These are phyloP conservation scores for Zaprionus lachaisei DNA, from an alignment of 1,140 invertebrate species.

Conservation along the genomic window DNA sequence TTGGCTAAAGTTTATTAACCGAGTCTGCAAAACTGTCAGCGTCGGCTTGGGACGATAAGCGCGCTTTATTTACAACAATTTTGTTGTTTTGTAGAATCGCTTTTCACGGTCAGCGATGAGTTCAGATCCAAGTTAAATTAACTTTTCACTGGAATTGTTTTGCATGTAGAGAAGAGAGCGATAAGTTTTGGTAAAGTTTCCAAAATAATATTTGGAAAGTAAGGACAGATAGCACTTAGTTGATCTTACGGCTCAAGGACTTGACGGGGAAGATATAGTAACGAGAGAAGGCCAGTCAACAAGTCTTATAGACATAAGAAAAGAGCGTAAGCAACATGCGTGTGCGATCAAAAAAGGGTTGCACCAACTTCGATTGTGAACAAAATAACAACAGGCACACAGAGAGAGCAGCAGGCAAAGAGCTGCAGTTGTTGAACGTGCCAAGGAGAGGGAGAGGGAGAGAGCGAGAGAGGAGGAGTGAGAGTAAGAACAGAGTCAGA, in stretches of 20 bases:
- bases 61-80: conserved; percentile 19
- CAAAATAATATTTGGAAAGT: background rate
- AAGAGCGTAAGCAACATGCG: too few relatives aligned
- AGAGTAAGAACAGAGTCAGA: background rate
- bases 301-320: too few relatives aligned
- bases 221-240: background rate
- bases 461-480: background rate
- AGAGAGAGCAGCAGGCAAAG: background rate
- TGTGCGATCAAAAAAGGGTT: background rate
- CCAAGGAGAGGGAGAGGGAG: background rate
- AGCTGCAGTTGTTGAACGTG: background rate
- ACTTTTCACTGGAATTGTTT: conserved; percentile 20
- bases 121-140: background rate
- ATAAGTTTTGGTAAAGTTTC: background rate
- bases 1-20: conserved; percentile 29
- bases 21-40: background rate
- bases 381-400: background rate
- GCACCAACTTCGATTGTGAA: background rate
- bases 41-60: conserved; percentile 20
- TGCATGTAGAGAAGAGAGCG: background rate
- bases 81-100: conserved; percentile 18
- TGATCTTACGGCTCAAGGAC: background rate
- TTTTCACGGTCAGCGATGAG: conserved; percentile 24
- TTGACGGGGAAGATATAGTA: background rate
- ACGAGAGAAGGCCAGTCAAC: too few relatives aligned